A percentile compares a stretch with the other conserved stretches of the same genome.
phyloP scores from a whole-genome alignment of 1,140 invertebrate genomes.

The Elymnias hypermnestra region DNA sequence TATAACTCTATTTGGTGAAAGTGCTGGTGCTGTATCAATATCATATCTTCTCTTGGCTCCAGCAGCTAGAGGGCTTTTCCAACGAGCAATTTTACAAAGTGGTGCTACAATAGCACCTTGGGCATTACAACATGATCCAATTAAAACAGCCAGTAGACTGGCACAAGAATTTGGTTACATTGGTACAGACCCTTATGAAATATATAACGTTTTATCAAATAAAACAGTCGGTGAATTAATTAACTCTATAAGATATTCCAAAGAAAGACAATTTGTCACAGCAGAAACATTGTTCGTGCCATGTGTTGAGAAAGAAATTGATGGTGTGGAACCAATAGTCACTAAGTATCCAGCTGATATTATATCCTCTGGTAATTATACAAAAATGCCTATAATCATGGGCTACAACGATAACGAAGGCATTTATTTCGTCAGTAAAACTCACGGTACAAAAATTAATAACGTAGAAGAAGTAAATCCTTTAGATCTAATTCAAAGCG shows the following conservation, averaged over 20 bases:
- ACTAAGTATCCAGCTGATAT: constrained; percentile 50
- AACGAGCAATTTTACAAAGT: constrained; percentile 78
- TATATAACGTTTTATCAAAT: constrained; percentile 50
- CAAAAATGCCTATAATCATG: constrained; percentile 64
- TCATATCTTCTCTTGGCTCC: constrained; percentile 61
- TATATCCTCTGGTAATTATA: constrained; percentile 53
- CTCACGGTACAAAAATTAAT: constrained; percentile 46
- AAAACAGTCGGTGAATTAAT: constrained; percentile 47
- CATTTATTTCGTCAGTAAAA: constrained; percentile 51
- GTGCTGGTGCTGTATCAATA: constrained; percentile 63
- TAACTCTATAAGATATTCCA: constrained; percentile 34
- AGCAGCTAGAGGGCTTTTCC: constrained; percentile 52
- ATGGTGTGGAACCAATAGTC: constrained; percentile 46
- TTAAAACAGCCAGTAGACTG: constrained; percentile 50
- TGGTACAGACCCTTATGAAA: constrained; percentile 47
- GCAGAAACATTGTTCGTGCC: constrained; percentile 55
- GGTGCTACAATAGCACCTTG: constrained; percentile 82
- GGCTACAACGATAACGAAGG: constrained; percentile 66
- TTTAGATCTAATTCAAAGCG: constrained; percentile 32
- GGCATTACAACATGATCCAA: constrained; percentile 68
- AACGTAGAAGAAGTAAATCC: constrained; percentile 24
- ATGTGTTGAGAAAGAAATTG: constrained; percentile 52
- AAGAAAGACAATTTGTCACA: constrained; percentile 41
- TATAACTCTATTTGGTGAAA: constrained; percentile 69
- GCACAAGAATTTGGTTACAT: constrained; percentile 54